Conservation (phyloP, 2,888 invertebrate species). For the Theretra japonica region DNA sequence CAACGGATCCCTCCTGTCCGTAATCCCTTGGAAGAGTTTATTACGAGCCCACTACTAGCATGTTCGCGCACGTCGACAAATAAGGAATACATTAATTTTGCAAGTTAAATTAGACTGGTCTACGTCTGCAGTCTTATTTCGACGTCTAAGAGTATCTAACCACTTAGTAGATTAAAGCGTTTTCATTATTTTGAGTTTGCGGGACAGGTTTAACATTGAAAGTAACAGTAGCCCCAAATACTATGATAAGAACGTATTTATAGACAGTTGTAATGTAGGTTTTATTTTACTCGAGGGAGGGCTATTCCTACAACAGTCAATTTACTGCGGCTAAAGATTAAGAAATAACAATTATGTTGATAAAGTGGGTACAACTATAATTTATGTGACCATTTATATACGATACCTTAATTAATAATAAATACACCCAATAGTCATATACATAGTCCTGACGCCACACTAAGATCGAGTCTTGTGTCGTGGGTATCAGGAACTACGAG, state of each 20-base stretch:
- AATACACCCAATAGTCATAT: no score
- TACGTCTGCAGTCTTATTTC: background rate
- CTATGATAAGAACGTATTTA: background rate
- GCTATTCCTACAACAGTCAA: no score
- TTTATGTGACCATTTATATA: no score
- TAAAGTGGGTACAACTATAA: no score
- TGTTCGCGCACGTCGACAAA: background rate
- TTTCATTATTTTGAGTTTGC: background rate
- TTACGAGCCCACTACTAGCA: constrained; percentile 37
- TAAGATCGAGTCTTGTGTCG: no score
- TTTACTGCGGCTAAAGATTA: no score
- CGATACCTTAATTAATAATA: background rate
- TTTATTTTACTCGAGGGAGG: no score
- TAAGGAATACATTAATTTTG: constrained; percentile 51
- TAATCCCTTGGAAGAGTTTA: constrained; percentile 78
- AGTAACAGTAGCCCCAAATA: background rate
- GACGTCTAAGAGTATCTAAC: background rate
- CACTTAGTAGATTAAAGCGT: background rate
- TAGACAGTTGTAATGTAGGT: background rate
- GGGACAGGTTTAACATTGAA: no score
- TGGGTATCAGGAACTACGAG: no score
- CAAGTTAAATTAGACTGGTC: constrained; percentile 48
- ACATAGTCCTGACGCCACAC: no score
- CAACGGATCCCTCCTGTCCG: constrained; percentile 68
- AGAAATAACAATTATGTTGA: no score